These are phyloP conservation scores for Lophius piscatorius DNA, from an alignment of 2,113 vertebrate genomes.

Conservation along the genomic window DNA sequence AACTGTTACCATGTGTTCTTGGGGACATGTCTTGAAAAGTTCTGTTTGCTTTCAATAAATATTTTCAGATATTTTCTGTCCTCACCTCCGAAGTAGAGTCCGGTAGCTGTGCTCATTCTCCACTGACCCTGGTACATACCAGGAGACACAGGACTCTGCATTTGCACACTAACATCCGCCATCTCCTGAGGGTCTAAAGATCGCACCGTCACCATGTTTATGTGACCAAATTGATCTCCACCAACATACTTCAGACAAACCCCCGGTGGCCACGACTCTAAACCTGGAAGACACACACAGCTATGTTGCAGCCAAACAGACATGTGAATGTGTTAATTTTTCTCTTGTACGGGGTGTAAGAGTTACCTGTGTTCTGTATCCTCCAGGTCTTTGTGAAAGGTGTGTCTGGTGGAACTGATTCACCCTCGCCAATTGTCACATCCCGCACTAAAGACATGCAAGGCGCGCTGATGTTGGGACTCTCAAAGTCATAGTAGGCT, in stretches of 20 bases:
- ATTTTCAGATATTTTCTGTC: no score
- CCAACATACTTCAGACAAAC: constrained; percentile 97
- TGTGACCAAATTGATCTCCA: constrained; percentile 97
- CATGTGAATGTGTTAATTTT: neutral
- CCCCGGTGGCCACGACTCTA: constrained; percentile 96
- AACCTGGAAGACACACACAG: constrained; percentile 78
- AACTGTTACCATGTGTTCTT: no score
- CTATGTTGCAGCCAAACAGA: neutral
- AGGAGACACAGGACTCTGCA: constrained; percentile 94
- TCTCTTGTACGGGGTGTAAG: neutral
- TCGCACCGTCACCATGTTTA: constrained; percentile 96
- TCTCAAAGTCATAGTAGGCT: constrained; percentile 99
- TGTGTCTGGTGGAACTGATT: constrained; percentile 95
- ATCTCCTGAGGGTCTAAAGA: constrained; percentile 96
- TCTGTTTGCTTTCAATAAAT: no score
- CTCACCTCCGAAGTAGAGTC: constrained; percentile 97
- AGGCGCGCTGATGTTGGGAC: constrained; percentile 95
- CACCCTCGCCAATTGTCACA: constrained; percentile 97
- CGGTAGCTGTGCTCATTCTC: constrained; percentile 98
- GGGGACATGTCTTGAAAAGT: no score
- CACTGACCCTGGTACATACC: constrained; percentile 99
- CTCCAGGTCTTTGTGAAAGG: constrained; percentile 98
- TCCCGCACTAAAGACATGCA: constrained; percentile 98
- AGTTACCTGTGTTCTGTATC: constrained; percentile 96
- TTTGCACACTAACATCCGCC: constrained; percentile 96